Evolutionary conservation across 2,113 vertebrate species (phyloP).

Genomic region (Proteles cristata): DNA sequence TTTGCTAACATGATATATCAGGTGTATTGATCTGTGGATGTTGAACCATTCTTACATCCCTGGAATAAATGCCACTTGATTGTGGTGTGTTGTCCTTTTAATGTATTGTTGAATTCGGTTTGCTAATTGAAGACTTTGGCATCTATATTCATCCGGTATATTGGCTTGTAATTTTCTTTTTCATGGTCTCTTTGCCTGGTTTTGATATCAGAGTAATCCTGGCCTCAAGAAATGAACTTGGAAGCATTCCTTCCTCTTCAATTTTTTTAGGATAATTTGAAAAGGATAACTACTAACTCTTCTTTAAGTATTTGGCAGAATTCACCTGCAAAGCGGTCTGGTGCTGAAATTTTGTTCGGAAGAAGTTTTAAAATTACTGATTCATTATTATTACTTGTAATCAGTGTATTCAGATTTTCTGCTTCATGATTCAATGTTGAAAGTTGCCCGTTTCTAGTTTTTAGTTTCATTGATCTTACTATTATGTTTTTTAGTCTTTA

Average conservation of each 20-base stretch:
- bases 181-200: not conserved
- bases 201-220: not conserved
- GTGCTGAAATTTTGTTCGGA: not conserved
- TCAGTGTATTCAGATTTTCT: not conserved
- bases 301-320: not conserved
- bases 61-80: not conserved
- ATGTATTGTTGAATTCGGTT: not conserved
- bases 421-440: not conserved
- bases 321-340: not conserved
- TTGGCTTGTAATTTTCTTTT: not conserved
- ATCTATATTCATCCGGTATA: not conserved
- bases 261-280: not conserved
- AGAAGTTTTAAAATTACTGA: not conserved
- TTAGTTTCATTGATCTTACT: not conserved
- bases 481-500: not conserved
- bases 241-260: not conserved
- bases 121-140: not conserved
- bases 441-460: not conserved
- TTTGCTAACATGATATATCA: not conserved
- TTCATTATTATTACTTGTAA: not conserved
- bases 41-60: not conserved
- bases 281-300: not conserved
- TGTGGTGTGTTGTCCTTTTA: not conserved
- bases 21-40: not conserved
- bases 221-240: not conserved